Evolutionary conservation across 1,140 invertebrate genomes (phyloP).

Genomic region (Orussus abietinus): DNA sequence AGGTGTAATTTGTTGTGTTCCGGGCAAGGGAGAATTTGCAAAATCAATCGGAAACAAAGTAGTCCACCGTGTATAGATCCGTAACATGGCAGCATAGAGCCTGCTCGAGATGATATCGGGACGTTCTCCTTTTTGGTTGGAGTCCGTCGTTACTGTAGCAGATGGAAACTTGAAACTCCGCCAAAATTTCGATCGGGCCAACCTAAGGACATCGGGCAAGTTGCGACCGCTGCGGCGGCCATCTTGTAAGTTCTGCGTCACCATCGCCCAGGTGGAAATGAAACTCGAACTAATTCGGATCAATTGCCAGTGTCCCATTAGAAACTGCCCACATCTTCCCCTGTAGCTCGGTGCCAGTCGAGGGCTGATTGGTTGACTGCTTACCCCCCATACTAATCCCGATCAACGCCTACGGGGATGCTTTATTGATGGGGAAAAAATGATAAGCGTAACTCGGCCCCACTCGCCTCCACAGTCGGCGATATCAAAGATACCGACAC

Average conservation of each 20-base stretch:
- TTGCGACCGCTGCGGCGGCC: constrained; percentile 18
- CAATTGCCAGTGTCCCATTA: constrained; percentile 10
- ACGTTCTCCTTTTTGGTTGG: constrained; percentile 40
- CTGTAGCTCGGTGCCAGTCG: too few relatives aligned
- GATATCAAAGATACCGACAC: too few relatives aligned
- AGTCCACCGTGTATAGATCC: constrained; percentile 33
- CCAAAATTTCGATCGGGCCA: constrained; percentile 43
- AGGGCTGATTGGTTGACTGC: too few relatives aligned
- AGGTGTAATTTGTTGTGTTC: too few relatives aligned
- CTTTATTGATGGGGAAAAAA: too few relatives aligned
- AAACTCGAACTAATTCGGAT: constrained; percentile 14
- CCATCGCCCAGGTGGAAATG: constrained; percentile 10
- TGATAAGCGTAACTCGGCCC: too few relatives aligned
- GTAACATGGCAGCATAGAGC: constrained; percentile 20
- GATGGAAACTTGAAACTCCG: constrained; percentile 46
- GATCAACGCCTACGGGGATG: too few relatives aligned
- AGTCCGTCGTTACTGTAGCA: constrained; percentile 40
- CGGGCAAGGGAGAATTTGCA: too few relatives aligned
- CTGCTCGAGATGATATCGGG: constrained; percentile 47
- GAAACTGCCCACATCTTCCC: constrained; percentile 3
- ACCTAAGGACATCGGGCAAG: constrained; percentile 44
- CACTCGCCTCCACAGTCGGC: too few relatives aligned
- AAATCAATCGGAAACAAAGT: too few relatives aligned
- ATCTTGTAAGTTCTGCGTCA: constrained; percentile 18
- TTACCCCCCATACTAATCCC: too few relatives aligned